phyloP scores from a whole-genome alignment of 2,113 vertebrate species.

The Micronycteris hirsuta region DNA sequence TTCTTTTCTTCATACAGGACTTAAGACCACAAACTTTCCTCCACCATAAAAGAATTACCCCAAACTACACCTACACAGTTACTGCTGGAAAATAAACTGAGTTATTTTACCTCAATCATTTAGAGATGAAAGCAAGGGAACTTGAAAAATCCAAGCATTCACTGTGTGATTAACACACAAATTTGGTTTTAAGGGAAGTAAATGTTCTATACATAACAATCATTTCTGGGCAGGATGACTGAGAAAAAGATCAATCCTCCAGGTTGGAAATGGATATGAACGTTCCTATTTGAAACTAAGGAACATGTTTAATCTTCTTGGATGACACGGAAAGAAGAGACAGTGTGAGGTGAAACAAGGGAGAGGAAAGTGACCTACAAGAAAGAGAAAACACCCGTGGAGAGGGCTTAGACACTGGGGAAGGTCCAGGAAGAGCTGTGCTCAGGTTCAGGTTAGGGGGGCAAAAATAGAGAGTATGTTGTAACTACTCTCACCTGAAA shows the following conservation, averaged over 20 bases:
- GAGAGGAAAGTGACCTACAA: not conserved
- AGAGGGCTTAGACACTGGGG: not conserved
- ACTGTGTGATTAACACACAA: not conserved
- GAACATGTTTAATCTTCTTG: not conserved
- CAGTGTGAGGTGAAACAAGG: not conserved
- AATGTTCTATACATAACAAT: not conserved
- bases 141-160: not conserved
- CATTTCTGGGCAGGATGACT: not conserved
- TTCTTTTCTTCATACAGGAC: not conserved
- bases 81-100: not conserved
- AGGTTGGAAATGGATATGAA: not conserved
- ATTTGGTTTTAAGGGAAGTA: not conserved
- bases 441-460: not conserved
- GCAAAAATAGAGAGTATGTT: not conserved
- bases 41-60: not conserved
- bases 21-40: not conserved
- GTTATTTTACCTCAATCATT: not conserved
- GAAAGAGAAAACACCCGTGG: not conserved
- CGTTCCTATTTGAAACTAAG: not conserved
- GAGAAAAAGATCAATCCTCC: not conserved
- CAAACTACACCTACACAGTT: not conserved
- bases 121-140: not conserved
- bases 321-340: not conserved
- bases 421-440: not conserved
- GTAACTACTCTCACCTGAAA: not conserved